phyloP scores from a whole-genome alignment of 2,888 invertebrate genomes.

The Agriopis leucophaearia region DNA sequence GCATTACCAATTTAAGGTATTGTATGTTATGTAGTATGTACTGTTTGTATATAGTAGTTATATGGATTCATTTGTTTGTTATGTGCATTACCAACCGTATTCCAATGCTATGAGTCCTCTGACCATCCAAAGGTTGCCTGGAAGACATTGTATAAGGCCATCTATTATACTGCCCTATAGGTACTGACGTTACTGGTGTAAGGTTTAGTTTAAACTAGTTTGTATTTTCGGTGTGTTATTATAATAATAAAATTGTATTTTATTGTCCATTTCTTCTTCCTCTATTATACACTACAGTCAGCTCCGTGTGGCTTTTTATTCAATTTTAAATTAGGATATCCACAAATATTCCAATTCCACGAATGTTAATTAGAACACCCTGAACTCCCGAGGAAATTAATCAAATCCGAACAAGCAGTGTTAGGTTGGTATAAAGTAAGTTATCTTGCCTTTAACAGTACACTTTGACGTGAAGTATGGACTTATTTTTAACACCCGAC shows the following conservation, averaged over 20 bases:
- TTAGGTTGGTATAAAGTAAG: constrained; percentile 25
- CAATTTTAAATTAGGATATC: constrained; percentile 33
- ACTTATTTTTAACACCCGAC: background rate
- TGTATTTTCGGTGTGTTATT: background rate
- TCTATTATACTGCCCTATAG: background rate
- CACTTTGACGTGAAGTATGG: background rate
- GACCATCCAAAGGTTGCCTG: background rate
- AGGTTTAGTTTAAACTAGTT: no score
- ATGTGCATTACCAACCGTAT: no score
- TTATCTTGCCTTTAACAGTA: constrained; percentile 23
- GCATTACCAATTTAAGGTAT: no score
- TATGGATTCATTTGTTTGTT: no score
- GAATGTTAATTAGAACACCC: constrained; percentile 34
- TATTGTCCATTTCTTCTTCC: background rate
- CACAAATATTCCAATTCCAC: constrained; percentile 29
- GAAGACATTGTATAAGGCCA: no score
- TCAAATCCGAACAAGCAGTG: constrained; percentile 36
- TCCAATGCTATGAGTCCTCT: no score
- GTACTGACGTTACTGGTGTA: no score
- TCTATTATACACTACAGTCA: constrained; percentile 18
- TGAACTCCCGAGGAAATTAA: constrained; percentile 32
- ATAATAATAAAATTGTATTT: background rate
- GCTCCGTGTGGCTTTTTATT: constrained; percentile 13
- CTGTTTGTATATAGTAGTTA: no score
- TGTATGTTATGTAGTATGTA: no score